Percentiles rank a stretch among this genome's conserved stretches.
These are phyloP conservation scores for Thera britannica DNA, from an alignment of 2,888 invertebrate genomes.

Conservation along the genomic window DNA sequence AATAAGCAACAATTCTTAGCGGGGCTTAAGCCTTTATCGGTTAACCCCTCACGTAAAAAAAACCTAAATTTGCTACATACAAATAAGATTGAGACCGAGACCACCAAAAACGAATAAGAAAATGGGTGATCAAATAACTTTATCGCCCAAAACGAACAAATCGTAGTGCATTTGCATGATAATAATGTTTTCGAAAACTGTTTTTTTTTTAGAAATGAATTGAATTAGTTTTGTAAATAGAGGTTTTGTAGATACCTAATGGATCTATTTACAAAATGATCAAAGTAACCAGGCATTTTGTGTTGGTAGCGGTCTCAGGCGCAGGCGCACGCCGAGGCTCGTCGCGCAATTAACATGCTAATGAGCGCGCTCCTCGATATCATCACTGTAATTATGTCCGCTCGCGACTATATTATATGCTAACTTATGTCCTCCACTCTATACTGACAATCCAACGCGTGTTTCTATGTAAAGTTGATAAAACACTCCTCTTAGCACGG, in stretches of 20 bases:
- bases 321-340: constrained; percentile 55
- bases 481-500: background rate
- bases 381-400: constrained; percentile 80
- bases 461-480: constrained; percentile 8
- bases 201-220: constrained; percentile 16
- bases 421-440: constrained; percentile 63
- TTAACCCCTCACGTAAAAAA: constrained; percentile 38
- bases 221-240: background rate
- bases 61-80: constrained; percentile 28
- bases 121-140: constrained; percentile 19
- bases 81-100: constrained; percentile 29
- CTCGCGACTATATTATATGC: constrained; percentile 72
- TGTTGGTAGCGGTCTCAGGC: constrained; percentile 44
- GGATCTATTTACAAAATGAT: constrained; percentile 45
- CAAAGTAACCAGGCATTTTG: constrained; percentile 57
- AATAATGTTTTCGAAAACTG: constrained; percentile 9
- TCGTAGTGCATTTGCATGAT: constrained; percentile 4
- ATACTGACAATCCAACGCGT: constrained; percentile 57
- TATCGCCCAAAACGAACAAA: constrained; percentile 12
- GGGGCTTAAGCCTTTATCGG: constrained; percentile 61
- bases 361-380: constrained; percentile 78
- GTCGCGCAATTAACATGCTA: constrained; percentile 82
- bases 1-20: constrained; percentile 65
- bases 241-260: background rate
- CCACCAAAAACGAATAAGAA: constrained; percentile 8